phyloP scores from a whole-genome alignment of 1,140 invertebrate genomes.

The Hestina assimilis region DNA sequence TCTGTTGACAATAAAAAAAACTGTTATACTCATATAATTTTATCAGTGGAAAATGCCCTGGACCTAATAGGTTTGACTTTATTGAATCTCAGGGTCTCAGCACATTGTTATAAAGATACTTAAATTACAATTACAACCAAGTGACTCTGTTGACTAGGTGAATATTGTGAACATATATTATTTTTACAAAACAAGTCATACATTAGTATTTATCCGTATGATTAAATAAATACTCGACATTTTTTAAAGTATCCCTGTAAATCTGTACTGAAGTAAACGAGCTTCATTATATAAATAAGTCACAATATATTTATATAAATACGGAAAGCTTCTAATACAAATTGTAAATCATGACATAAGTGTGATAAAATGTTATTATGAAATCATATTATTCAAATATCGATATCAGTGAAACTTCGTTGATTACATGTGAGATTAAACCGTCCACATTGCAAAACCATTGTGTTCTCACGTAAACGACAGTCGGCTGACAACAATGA shows the following conservation, averaged over 20 bases:
- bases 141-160: conserved; percentile 5
- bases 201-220: too few relatives aligned
- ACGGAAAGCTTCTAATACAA: too few relatives aligned
- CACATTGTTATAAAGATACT: conserved; percentile 21
- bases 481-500: conserved; percentile 70
- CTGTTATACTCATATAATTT: not conserved
- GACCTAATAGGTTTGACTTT: conserved; percentile 8
- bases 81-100: conserved; percentile 23
- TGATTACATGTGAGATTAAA: conserved; percentile 54
- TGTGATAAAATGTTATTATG: not conserved
- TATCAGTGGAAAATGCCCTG: not conserved
- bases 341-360: too few relatives aligned
- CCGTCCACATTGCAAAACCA: conserved; percentile 62
- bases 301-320: too few relatives aligned
- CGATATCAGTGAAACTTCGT: conserved; percentile 38
- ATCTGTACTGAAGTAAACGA: too few relatives aligned
- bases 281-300: too few relatives aligned
- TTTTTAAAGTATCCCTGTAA: too few relatives aligned
- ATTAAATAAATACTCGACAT: too few relatives aligned
- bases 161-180: conserved; percentile 2
- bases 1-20: conserved; percentile 48
- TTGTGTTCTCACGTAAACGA: conserved; percentile 75
- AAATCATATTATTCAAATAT: conserved; percentile 1
- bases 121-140: conserved; percentile 17
- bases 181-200: not conserved